phyloP scores from a whole-genome alignment of 2,797 vertebrate genomes.

The Acrossocheilus fasciatus region DNA sequence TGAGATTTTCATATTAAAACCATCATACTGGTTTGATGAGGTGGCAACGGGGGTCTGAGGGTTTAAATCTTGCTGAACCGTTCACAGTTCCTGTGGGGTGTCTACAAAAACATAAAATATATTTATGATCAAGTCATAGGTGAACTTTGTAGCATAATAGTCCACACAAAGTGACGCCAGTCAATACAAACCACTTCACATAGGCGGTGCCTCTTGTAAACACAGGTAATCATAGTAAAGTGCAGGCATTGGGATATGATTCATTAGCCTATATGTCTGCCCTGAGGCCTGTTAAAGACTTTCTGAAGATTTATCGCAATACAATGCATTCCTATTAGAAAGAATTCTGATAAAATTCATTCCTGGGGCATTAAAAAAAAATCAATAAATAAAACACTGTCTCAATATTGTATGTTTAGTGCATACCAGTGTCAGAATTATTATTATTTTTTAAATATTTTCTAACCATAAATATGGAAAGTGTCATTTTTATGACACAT shows the following conservation, averaged over 20 bases:
- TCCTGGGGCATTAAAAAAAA: not conserved
- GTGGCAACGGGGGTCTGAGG: not conserved
- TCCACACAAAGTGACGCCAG: slow-evolving; percentile 31
- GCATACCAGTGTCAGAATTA: not conserved
- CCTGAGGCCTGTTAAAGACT: not conserved
- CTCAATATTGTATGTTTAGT: not conserved
- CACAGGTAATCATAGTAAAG: slow-evolving; percentile 1
- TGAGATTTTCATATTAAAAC: not conserved
- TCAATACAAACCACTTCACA: slow-evolving; percentile 42
- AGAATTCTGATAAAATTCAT: not conserved
- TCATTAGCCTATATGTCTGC: slow-evolving; percentile 10
- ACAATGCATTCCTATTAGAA: not conserved
- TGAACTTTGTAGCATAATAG: slow-evolving; percentile 41
- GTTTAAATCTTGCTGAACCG: not conserved
- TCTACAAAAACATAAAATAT: not conserved
- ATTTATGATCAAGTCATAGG: not conserved
- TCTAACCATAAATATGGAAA: not conserved
- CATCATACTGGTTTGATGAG: not conserved
- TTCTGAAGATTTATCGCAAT: not conserved
- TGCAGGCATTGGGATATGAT: slow-evolving; percentile 11
- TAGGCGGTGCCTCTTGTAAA: slow-evolving; percentile 42
- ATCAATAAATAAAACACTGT: no score
- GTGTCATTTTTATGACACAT: not conserved
- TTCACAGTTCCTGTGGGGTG: not conserved
- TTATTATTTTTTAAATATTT: not conserved